Evolutionary conservation across 2,888 invertebrate species (phyloP), one percentile per base, ranked within the genome.

Genomic region (Drosophila kambysellisi): DNA sequence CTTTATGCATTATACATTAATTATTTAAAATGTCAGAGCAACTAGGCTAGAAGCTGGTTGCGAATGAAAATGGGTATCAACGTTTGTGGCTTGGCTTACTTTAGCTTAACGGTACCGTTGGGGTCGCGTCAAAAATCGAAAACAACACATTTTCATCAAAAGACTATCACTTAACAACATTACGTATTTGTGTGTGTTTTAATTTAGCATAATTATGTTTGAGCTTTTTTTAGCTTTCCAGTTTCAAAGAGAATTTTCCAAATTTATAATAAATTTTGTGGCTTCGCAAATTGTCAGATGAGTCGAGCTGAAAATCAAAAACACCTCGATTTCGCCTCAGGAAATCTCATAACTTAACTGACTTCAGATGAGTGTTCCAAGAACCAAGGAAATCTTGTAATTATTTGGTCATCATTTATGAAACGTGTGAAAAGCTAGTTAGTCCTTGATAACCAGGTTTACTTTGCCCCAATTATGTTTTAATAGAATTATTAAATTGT

Each of bases 1-100:
- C 59, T 70, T 67, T 82, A 84, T 85, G 83, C 85, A 85, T 85
- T 89, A 89, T 74, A 82, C 88, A 85, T 85, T 89, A 85, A 85
- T 88, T 85, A 85, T 85, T 85, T 85, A 89, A 84, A 89, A 85
- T 88, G 89, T 85, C 89, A 88, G 89, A 84, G 85, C 67, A 84
- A 85, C 85, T 89, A 80, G 89, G 88, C 82, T 78, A 82, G 77
- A 73, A 82, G 74, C 77, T 50, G 74, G 58, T 56, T 63, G 67
- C 68, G 76, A 79, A 74, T 81, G 82, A 76, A 76, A 74, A 68
- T 62, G 68, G 84, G 71, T 57, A 76, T 76, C 77, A 77, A 70
- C 48, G 51, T 61, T 79, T 65, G 76, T 54, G 79, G 70, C 66
- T 60, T 70, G 67, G 62, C 64, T 70, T 70, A 78, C 66, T 61